Evolutionary conservation across 2,888 invertebrate species (phyloP).

Genomic region (Plemyria rubiginata): DNA sequence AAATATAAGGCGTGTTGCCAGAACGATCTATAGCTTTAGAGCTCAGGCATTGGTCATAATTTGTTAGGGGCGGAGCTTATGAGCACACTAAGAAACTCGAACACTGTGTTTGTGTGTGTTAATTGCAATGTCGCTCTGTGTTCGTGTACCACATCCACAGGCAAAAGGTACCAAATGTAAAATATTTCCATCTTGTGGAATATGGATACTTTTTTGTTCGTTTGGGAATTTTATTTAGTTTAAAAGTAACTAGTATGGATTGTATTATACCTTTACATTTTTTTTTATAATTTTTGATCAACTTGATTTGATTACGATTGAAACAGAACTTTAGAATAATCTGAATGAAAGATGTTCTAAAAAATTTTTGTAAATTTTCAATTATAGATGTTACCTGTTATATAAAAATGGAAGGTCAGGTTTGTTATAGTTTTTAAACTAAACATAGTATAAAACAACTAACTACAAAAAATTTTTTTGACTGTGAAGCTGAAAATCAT

Average conservation of each 20-base stretch:
- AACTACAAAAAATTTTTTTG: no score
- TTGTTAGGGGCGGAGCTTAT: conserved; percentile 76
- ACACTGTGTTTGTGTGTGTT: conserved; percentile 72
- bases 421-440: no score
- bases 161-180: conserved; percentile 57
- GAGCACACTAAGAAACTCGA: conserved; percentile 73
- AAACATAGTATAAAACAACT: no score
- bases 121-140: conserved; percentile 79
- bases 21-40: conserved; percentile 78
- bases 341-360: no score
- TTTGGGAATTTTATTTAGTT: conserved; percentile 11
- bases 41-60: conserved; percentile 75
- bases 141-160: conserved; percentile 73
- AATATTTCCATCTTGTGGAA: conserved; percentile 48
- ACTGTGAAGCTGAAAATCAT: no score
- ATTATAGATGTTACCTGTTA: no score
- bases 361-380: no score
- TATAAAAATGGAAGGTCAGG: no score
- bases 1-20: conserved; percentile 82
- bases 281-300: background rate
- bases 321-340: background rate
- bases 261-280: background rate
- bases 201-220: conserved; percentile 21
- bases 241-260: background rate
- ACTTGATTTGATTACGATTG: background rate